Conservation (phyloP, 2,797 vertebrate species). For the Dryobates pubescens region DNA sequence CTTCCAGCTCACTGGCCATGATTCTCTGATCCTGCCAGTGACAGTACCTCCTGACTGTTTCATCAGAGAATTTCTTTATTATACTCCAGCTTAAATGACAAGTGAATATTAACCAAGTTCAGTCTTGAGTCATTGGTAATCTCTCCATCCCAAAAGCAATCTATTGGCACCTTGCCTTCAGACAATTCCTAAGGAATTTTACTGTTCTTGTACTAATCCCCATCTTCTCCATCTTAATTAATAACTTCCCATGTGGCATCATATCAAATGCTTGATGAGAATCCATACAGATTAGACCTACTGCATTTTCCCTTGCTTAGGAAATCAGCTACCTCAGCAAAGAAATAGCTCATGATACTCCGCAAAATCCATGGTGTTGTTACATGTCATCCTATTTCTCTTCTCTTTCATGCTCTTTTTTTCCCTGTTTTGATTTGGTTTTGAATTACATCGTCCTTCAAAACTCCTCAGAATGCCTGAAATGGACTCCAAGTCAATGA, state of each 20-base stretch:
- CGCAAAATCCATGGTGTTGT: neutral
- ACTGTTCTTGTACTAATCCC: slow-evolving; percentile 37
- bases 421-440: too few species aligned
- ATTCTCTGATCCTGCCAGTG: neutral
- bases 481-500: neutral
- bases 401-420: neutral
- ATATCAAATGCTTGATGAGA: slow-evolving; percentile 52
- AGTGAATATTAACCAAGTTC: slow-evolving; percentile 13
- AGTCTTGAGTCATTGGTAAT: slow-evolving; percentile 4
- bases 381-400: neutral
- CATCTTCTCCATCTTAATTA: slow-evolving; percentile 53
- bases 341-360: neutral
- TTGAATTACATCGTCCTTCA: neutral
- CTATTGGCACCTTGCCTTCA: slow-evolving; percentile 10
- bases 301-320: slow-evolving; percentile 19
- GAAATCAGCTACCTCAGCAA: slow-evolving; percentile 23
- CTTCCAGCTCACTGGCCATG: neutral
- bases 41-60: neutral
- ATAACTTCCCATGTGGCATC: slow-evolving; percentile 56
- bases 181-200: slow-evolving; percentile 11
- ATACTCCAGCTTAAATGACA: neutral
- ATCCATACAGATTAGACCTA: slow-evolving; percentile 41
- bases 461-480: neutral
- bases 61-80: neutral
- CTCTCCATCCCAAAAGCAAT: slow-evolving; percentile 3